These are phyloP conservation scores for Octomys mimax DNA, from an alignment of 2,797 vertebrate genomes.

Conservation along the genomic window DNA sequence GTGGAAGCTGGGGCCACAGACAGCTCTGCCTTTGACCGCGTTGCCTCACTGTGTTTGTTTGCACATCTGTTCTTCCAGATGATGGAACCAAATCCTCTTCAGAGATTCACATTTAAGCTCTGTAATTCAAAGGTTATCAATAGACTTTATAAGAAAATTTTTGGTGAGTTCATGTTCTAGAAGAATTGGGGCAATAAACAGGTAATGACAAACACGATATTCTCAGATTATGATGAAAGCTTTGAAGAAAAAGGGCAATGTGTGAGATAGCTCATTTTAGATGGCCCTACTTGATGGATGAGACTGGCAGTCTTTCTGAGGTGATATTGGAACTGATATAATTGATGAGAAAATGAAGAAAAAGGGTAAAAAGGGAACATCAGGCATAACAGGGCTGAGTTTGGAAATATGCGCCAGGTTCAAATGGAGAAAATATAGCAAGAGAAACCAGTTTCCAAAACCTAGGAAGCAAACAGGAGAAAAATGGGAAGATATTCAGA, in stretches of 20 bases:
- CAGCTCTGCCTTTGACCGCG: not conserved
- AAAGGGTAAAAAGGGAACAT: not conserved
- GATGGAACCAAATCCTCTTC: not conserved
- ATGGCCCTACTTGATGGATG: not conserved
- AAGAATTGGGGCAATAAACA: slow-evolving; percentile 3
- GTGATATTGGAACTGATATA: not conserved
- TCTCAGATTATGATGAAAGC: not conserved
- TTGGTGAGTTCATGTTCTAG: not conserved
- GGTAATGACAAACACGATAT: not conserved
- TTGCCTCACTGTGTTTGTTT: not conserved
- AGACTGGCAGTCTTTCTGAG: not conserved
- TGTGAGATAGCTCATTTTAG: not conserved
- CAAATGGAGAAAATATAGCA: not conserved
- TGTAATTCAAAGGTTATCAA: not conserved
- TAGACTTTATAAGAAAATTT: not conserved
- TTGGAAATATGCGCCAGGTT: not conserved
- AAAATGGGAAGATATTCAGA: not conserved
- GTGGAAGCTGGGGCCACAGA: not conserved
- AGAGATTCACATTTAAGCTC: not conserved
- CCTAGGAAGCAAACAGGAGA: not conserved
- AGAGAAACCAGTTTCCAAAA: not conserved
- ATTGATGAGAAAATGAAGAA: not conserved
- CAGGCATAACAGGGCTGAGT: not conserved
- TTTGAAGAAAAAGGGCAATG: not conserved
- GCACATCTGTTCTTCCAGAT: not conserved